A percentile compares a stretch with the other conserved stretches of the same genome.
phyloP scores from a whole-genome alignment of 1,140 invertebrate species.

The Drosophila elegans region DNA sequence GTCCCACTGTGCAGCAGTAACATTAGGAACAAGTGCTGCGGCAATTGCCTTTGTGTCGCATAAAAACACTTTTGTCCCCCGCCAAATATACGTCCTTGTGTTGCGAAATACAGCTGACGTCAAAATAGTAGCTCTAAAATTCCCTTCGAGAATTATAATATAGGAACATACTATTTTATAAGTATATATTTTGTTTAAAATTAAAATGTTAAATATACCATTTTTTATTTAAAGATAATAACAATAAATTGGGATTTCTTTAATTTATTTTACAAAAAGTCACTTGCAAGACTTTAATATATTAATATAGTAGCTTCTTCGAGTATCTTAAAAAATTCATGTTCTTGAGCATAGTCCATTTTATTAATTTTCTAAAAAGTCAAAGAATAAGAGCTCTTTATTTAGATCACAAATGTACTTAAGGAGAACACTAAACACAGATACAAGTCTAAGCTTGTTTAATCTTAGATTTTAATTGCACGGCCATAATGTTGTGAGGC shows the following conservation, averaged over 20 bases:
- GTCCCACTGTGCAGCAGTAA: constrained; percentile 48
- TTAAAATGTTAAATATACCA: no score
- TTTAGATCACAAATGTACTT: background rate
- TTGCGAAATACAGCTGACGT: background rate
- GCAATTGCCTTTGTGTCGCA: constrained; percentile 61
- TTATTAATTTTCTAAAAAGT: no score
- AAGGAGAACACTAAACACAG: constrained; percentile 14
- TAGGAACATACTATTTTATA: no score
- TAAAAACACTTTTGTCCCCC: constrained; percentile 70
- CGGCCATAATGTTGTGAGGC: constrained; percentile 60
- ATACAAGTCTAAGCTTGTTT: constrained; percentile 60
- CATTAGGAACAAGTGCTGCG: constrained; percentile 39
- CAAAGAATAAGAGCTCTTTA: background rate
- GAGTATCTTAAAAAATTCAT: no score
- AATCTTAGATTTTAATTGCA: constrained; percentile 80
- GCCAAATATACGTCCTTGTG: constrained; percentile 1
- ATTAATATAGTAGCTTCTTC: no score
- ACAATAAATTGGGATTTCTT: no score
- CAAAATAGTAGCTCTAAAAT: background rate
- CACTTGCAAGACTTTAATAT: no score
- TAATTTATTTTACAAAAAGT: no score
- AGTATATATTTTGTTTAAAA: no score
- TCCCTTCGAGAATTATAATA: no score
- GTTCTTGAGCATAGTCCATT: no score
- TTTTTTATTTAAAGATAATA: no score